Conservation (phyloP, 2,888 invertebrate species). For the Harpalus rufipes region DNA sequence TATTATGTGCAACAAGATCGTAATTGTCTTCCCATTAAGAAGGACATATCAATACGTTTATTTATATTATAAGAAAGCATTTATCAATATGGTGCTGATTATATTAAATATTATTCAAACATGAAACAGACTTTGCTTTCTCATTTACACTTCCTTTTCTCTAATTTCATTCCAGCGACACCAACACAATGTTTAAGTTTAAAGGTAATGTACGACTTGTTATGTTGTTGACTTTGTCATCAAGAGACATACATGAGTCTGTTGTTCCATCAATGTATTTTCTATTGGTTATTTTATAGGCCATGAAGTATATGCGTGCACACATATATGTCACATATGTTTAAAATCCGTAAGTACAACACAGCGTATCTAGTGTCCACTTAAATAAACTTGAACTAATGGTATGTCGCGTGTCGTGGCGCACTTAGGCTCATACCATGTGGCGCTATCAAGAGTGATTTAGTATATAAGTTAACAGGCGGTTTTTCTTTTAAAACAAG, state of each 20-base stretch:
- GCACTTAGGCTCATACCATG: conserved; percentile 19
- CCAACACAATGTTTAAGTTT: no score
- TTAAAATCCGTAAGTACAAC: conserved; percentile 15
- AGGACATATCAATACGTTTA: conserved; percentile 48
- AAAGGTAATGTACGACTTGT: no score
- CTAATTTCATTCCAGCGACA: not conserved
- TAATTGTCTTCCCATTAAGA: conserved; percentile 69
- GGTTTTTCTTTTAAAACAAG: not conserved
- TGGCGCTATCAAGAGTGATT: not conserved
- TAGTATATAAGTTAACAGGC: not conserved
- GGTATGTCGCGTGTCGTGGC: conserved; percentile 29
- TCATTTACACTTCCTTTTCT: conserved; percentile 10
- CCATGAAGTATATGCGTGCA: not conserved
- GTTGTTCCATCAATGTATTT: not conserved
- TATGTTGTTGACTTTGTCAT: no score
- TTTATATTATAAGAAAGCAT: conserved; percentile 61
- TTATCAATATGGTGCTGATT: conserved; percentile 61
- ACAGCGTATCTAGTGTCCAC: conserved; percentile 7
- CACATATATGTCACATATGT: conserved; percentile 19
- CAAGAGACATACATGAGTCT: no score
- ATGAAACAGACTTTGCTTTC: conserved; percentile 20
- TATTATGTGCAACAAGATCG: conserved; percentile 69
- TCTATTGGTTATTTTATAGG: not conserved
- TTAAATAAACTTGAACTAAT: conserved; percentile 10
- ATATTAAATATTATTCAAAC: conserved; percentile 21